Base-by-base conservation (phyloP, 2,113 vertebrate species). In the Carettochelys insculpta region DNA sequence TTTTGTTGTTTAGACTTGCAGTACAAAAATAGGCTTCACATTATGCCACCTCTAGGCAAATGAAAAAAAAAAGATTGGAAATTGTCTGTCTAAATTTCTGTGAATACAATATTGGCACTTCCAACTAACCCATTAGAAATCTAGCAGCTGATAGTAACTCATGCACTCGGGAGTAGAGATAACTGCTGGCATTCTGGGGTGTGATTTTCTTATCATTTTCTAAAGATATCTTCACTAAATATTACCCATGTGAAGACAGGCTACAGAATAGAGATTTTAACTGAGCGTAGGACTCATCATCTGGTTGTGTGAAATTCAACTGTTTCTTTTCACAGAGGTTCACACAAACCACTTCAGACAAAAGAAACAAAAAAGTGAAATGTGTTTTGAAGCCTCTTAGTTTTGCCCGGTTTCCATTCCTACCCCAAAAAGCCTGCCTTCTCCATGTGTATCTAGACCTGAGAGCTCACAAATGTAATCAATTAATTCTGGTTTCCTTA, bases 131-230 rank as follows among this genome's bases (percentile, higher is more conserved):
- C 0, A n/a, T 12, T 38, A 38, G 34, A 48, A 54, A 0, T 25
- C 58, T 0, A 50, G 0, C n/a, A 1, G 38, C 76, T 5, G 6
- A 17, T 4, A 38, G 25, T 11, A 0, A 0, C 4, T 17, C 20
- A 1, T 0, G 34, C 4, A 0, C 43, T 0, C 53, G 8, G 43
- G 77, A 5, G 27, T 50, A 0, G 0, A 14, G 88, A 50, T 4
- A 43, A 76, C 11, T 0, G 8, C 0, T 1, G 77, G 58, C 0
- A 45, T 4, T 2, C 77, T 2, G 34, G 20, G 83, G 48, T 58
- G 76, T 4, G 45, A 1, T 73, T 75, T 10, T 48, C 56, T 5
- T 24, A 82, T 82, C 52, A 82, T 3, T 41, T 88, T 85, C 48
- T 90, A 53, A 6, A 56, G 3, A 24, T 53, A 83, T 47, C 90